A percentile compares a stretch with the other conserved stretches of the same genome.
phyloP scores from a whole-genome alignment of 2,113 vertebrate species.

The Mohoua ochrocephala region DNA sequence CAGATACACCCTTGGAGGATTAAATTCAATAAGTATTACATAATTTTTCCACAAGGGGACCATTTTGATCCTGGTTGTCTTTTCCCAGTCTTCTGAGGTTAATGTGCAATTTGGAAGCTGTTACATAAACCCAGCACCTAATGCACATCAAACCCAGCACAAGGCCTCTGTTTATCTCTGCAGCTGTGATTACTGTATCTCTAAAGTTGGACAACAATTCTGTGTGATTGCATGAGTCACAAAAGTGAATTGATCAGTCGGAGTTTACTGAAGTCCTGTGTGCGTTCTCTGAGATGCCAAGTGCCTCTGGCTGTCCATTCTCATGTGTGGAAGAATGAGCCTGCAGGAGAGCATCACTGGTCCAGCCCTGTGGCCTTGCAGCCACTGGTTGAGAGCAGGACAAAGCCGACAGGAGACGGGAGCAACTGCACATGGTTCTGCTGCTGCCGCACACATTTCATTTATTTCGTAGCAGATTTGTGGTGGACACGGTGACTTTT shows the following conservation, averaged over 20 bases:
- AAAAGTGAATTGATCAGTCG: not conserved
- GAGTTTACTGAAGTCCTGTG: not conserved
- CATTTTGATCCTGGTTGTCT: constrained; percentile 29
- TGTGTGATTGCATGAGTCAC: not conserved
- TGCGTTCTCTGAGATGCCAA: not conserved
- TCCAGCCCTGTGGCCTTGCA: not conserved
- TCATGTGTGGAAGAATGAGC: rapidly evolving
- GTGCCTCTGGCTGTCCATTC: rapidly evolving
- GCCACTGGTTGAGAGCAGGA: not conserved
- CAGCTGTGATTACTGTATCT: not conserved
- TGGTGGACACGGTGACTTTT: not conserved
- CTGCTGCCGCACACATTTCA: not conserved
- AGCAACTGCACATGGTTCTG: not conserved
- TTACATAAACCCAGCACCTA: constrained; percentile 29
- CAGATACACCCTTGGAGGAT: not conserved
- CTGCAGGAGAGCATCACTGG: rapidly evolving
- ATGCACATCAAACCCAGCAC: not conserved
- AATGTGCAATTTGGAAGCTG: constrained; percentile 53
- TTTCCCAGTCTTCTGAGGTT: constrained; percentile 51
- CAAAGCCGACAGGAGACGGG: not conserved
- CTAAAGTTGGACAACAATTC: not conserved
- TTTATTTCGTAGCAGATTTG: not conserved
- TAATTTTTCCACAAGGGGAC: constrained; percentile 22
- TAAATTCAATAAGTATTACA: constrained; percentile 2
- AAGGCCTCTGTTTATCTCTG: not conserved